Conservation (phyloP, 2,888 invertebrate genomes). For the Lordiphosa andalusiaca region DNA sequence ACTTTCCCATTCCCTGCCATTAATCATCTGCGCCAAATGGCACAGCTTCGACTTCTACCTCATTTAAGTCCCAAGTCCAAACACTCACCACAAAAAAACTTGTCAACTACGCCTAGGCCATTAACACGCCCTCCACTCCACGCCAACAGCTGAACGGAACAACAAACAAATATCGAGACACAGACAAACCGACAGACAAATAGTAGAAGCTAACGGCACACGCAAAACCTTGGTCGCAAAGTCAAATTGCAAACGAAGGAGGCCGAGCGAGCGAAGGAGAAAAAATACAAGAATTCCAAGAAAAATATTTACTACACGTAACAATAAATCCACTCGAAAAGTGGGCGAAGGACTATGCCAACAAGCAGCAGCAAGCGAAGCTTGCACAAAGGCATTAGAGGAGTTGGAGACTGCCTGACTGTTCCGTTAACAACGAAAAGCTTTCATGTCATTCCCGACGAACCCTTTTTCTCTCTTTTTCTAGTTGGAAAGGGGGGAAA, state of each 20-base stretch:
- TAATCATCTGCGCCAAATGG: constrained; percentile 13
- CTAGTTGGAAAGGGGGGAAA: constrained; percentile 1
- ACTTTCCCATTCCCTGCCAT: constrained; percentile 5
- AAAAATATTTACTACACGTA: constrained; percentile 75
- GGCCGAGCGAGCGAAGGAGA: constrained; percentile 11
- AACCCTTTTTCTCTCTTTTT: constrained; percentile 20
- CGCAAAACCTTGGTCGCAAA: constrained; percentile 58
- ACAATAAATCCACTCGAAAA: constrained; percentile 72
- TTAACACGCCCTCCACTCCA: constrained; percentile 63
- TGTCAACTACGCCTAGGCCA: constrained; percentile 71
- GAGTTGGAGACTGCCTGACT: neutral
- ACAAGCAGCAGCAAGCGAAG: constrained; percentile 47
- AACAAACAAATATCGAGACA: constrained; percentile 44
- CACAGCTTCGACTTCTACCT: constrained; percentile 28
- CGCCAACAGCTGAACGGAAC: constrained; percentile 15
- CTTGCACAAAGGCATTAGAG: constrained; percentile 47
- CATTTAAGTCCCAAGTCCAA: constrained; percentile 32
- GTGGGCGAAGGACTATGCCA: constrained; percentile 32
- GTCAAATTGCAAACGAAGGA: constrained; percentile 54
- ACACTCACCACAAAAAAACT: constrained; percentile 63
- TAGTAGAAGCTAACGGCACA: constrained; percentile 35
- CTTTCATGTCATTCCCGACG: constrained; percentile 51
- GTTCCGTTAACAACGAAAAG: constrained; percentile 40
- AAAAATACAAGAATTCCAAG: constrained; percentile 32
- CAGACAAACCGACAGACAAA: constrained; percentile 24